These are phyloP conservation scores for Eutrigla gurnardus DNA, from an alignment of 2,797 vertebrate genomes.

Conservation along the genomic window DNA sequence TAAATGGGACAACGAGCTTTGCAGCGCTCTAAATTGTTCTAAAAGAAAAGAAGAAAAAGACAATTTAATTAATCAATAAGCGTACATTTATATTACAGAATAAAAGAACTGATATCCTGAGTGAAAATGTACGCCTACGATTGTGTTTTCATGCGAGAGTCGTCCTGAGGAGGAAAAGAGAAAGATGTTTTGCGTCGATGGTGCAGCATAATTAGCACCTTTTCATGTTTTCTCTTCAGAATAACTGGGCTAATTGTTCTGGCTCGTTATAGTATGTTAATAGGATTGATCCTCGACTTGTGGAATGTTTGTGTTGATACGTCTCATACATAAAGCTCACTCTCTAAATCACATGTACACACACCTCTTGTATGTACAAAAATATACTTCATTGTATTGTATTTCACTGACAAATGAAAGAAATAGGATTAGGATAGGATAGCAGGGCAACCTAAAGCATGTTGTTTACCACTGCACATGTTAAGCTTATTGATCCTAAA, in stretches of 20 bases:
- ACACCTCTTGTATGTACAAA: background rate
- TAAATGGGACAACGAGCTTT: constrained; percentile 43
- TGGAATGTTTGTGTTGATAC: constrained; percentile 65
- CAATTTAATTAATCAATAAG: constrained; percentile 8
- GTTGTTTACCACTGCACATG: constrained; percentile 45
- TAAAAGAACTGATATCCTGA: constrained; percentile 12
- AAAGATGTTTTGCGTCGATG: constrained; percentile 37
- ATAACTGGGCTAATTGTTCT: constrained; percentile 74
- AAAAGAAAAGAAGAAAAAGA: background rate
- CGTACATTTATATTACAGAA: constrained; percentile 30
- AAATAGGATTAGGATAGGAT: constrained; percentile 3
- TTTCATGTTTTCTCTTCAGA: constrained; percentile 59
- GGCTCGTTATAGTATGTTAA: constrained; percentile 63
- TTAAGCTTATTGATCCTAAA: constrained; percentile 57
- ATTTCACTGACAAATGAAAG: constrained; percentile 9
- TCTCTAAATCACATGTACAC: constrained; percentile 1
- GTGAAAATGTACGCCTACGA: background rate
- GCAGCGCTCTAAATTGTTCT: background rate
- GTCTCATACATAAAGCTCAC: constrained; percentile 12
- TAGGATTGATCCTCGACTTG: constrained; percentile 64
- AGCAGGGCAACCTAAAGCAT: constrained; percentile 11
- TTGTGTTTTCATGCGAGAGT: constrained; percentile 16
- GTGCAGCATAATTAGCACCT: constrained; percentile 54
- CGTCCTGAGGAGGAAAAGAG: constrained; percentile 35
- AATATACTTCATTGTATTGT: background rate